Evolutionary conservation across 2,888 invertebrate genomes (phyloP).

Genomic region (Philonicus albiceps): DNA sequence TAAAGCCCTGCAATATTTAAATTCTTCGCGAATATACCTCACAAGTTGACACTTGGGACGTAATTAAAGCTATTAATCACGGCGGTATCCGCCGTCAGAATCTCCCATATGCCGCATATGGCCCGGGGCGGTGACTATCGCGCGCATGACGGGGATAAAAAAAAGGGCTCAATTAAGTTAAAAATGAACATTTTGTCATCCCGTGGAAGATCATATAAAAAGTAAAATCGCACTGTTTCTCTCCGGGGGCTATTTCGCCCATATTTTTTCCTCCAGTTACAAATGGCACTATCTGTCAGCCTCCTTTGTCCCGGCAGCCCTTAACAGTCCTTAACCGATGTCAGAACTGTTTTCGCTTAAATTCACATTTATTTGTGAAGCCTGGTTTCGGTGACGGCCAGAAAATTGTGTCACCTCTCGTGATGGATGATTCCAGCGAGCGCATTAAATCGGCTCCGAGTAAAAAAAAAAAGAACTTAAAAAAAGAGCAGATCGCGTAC

Average conservation of each 20-base stretch:
- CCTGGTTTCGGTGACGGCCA: slow-evolving; percentile 27
- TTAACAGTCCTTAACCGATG: slow-evolving; percentile 41
- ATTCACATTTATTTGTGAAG: slow-evolving; percentile 41
- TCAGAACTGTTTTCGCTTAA: slow-evolving; percentile 43
- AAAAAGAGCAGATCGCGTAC: too few species aligned
- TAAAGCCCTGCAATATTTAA: slow-evolving; percentile 17
- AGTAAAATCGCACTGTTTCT: slow-evolving; percentile 26
- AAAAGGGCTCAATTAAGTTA: slow-evolving; percentile 42
- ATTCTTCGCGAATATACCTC: slow-evolving; percentile 21
- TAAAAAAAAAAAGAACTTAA: background rate
- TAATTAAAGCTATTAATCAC: slow-evolving; percentile 41
- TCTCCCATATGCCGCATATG: slow-evolving; percentile 2
- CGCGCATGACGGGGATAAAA: slow-evolving; percentile 7
- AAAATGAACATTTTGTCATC: slow-evolving; percentile 43
- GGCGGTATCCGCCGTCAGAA: background rate
- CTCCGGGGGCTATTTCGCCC: background rate
- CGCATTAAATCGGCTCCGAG: background rate
- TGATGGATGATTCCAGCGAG: slow-evolving; percentile 35
- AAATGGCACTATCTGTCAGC: slow-evolving; percentile 37
- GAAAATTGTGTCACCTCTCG: slow-evolving; percentile 41
- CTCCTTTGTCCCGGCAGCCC: slow-evolving; percentile 28
- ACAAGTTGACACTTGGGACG: slow-evolving; percentile 23
- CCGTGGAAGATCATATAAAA: slow-evolving; percentile 30
- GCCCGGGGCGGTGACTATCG: background rate
- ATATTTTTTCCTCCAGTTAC: slow-evolving; percentile 38